A percentile compares a stretch with the other conserved stretches of the same genome.
phyloP scores from a whole-genome alignment of 1,140 invertebrate genomes.

The Lamellibrachia luymesi region DNA sequence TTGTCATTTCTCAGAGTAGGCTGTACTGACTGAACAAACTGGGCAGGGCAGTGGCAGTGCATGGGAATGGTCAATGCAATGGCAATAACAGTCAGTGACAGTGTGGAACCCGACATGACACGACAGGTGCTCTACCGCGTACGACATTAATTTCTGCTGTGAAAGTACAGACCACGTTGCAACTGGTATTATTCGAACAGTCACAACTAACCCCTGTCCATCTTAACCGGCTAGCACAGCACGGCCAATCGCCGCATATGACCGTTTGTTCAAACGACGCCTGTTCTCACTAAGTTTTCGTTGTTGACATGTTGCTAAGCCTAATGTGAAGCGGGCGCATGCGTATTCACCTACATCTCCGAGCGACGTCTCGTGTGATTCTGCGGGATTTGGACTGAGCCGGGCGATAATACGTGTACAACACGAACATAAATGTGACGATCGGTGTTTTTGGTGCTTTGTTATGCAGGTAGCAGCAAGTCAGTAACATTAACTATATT shows the following conservation, averaged over 20 bases:
- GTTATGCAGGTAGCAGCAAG: background rate
- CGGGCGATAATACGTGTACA: background rate
- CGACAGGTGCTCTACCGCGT: background rate
- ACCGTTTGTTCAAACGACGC: background rate
- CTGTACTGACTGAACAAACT: too few species aligned
- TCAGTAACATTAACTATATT: background rate
- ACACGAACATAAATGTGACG: background rate
- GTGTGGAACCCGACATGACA: background rate
- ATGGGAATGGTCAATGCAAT: too few species aligned
- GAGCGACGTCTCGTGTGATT: background rate
- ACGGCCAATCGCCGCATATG: background rate
- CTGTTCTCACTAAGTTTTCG: background rate
- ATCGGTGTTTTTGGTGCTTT: background rate
- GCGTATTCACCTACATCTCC: background rate
- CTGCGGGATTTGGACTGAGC: background rate
- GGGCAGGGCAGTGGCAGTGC: too few species aligned
- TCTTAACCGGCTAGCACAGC: background rate
- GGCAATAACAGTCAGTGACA: too few species aligned
- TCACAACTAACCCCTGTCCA: background rate
- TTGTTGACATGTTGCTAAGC: slow-evolving; percentile 4
- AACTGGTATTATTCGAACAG: background rate
- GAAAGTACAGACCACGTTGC: background rate
- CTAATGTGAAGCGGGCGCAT: background rate
- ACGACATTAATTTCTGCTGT: background rate
- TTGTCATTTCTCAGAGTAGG: too few species aligned